A percentile compares a stretch with the other conserved stretches of the same genome.
These are phyloP conservation scores for Aphidius colemani DNA, from an alignment of 2,888 invertebrate genomes.

Conservation along the genomic window DNA sequence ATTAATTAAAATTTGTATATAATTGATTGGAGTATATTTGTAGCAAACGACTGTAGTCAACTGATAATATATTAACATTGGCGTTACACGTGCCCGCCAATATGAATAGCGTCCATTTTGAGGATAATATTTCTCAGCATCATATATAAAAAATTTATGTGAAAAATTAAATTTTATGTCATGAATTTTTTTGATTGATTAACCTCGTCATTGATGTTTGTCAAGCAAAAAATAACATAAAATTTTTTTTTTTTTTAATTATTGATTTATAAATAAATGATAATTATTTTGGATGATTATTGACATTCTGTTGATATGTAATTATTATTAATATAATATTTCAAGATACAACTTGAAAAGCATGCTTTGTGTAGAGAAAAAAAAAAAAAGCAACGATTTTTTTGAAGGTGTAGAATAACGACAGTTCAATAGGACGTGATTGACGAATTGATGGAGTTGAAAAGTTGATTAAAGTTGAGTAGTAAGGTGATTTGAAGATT, in stretches of 20 bases:
- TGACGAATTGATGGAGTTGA: neutral
- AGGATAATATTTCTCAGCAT: slow-evolving; percentile 27
- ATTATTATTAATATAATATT: neutral
- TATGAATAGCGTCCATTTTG: slow-evolving; percentile 50
- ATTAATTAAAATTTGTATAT: slow-evolving; percentile 2
- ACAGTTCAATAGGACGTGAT: neutral
- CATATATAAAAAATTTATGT: slow-evolving; percentile 12
- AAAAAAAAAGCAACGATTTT: neutral
- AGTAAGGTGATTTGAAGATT: neutral
- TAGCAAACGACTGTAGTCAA: neutral
- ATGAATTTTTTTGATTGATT: neutral
- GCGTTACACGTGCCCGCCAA: slow-evolving; percentile 56
- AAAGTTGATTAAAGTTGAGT: neutral
- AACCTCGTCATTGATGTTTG: no score
- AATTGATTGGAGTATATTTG: slow-evolving; percentile 8
- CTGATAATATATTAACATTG: slow-evolving; percentile 18
- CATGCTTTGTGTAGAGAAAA: neutral
- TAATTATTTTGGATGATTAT: neutral
- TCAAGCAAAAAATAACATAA: slow-evolving; percentile 4
- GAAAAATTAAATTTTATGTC: neutral
- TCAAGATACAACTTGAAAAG: neutral
- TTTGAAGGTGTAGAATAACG: neutral
- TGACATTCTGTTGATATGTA: neutral
- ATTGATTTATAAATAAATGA: neutral
- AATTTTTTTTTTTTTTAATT: slow-evolving; percentile 1